These are phyloP conservation scores for Ganaspis sp. DNA, from an alignment of 1,140 invertebrate genomes.

Conservation along the genomic window DNA sequence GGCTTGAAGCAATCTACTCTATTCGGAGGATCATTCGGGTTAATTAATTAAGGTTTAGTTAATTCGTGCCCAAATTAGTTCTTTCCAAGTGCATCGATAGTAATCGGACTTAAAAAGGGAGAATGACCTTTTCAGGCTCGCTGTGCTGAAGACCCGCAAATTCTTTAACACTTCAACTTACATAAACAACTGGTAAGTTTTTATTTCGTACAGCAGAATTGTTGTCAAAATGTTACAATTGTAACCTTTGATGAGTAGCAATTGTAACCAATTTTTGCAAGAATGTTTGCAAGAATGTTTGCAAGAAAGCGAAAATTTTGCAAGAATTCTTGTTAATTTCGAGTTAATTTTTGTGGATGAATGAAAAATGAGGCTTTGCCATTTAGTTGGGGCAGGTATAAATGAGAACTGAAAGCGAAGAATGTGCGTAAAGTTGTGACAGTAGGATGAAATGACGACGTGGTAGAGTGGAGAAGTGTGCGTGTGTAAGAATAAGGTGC, in stretches of 20 bases:
- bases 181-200: too few relatives aligned
- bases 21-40: constrained; percentile 48
- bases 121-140: not conserved
- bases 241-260: too few relatives aligned
- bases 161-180: not conserved
- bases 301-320: too few relatives aligned
- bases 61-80: constrained; percentile 58
- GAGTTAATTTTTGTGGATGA: too few relatives aligned
- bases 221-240: too few relatives aligned
- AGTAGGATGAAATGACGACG: constrained; percentile 15
- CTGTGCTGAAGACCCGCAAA: too few relatives aligned
- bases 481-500: constrained; percentile 37
- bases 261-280: too few relatives aligned
- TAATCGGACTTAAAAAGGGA: constrained; percentile 29
- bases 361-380: too few relatives aligned
- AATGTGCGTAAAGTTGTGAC: constrained; percentile 18
- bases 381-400: not conserved
- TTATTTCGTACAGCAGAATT: too few relatives aligned
- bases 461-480: not conserved
- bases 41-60: constrained; percentile 56
- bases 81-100: constrained; percentile 43
- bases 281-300: too few relatives aligned
- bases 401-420: not conserved
- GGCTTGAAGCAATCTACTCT: constrained; percentile 40
- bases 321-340: too few relatives aligned